Conservation (phyloP, 2,797 vertebrate genomes). For the Rhincodon typus region DNA sequence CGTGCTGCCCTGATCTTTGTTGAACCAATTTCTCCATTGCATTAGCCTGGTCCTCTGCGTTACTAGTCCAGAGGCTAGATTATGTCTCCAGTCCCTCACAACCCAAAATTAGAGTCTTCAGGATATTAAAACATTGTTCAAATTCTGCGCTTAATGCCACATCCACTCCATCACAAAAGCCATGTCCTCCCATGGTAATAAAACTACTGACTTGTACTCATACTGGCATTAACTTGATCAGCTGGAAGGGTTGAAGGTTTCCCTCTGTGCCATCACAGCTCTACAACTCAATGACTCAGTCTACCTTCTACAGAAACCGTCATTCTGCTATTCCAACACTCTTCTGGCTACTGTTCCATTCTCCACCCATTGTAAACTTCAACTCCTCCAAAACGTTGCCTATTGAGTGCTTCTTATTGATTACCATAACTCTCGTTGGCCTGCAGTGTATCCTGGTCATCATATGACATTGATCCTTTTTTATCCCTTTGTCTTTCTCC, state of each 20-base stretch:
- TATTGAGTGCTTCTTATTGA: background rate
- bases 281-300: background rate
- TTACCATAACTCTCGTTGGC: background rate
- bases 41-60: too few species aligned
- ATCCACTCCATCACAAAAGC: background rate
- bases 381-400: background rate
- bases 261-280: too few species aligned
- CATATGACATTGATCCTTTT: background rate
- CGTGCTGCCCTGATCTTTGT: too few species aligned
- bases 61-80: too few species aligned
- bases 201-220: background rate
- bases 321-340: background rate
- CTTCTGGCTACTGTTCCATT: background rate
- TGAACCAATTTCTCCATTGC: too few species aligned
- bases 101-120: background rate
- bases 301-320: background rate
- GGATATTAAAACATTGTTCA: background rate
- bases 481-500: background rate
- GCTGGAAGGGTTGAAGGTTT: too few species aligned
- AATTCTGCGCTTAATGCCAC: background rate
- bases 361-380: background rate
- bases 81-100: too few species aligned
- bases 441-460: background rate
- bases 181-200: background rate
- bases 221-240: background rate